Base-by-base conservation (phyloP, 1,140 invertebrate species). In the Bombus turneri region DNA sequence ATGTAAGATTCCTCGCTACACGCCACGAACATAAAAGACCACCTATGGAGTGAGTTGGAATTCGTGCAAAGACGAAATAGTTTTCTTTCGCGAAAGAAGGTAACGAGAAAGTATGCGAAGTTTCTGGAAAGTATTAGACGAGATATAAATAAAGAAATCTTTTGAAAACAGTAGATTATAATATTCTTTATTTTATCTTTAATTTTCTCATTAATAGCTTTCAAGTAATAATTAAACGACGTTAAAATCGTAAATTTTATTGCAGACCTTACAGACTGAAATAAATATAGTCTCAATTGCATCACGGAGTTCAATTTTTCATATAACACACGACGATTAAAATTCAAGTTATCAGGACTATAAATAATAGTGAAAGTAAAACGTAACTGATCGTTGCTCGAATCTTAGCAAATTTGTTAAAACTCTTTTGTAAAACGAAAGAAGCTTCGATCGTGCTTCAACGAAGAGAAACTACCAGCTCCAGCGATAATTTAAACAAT, bases 31-130 rank as follows among this genome's bases (percentile, higher is more conserved):
- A 39, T 43, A 43, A 37, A 22, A 31, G 83, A 81, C 83, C 83
- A 85, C 83, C 77, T 73, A 80, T 62, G 83, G 83, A n/a, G 83
- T 10, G 64, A 79, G 82, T 28, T 34, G 75, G 75, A 79, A 78
- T 71, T 79, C 75, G 75, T 57, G 82, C 82, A 34, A 57, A 57
- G 37, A 78, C 75, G n/a, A 79, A 79, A 79, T 78, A 83, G 74
- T 59, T 84, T 73, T 73, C 83, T 25, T 72, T 66, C 22, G 22
- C 9, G 1, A 39, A 31, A 6, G 2, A 37, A 34, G 68, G 15
- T 34, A 62, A 22, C 47, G n/a, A n/a, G 10, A 53, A 85, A 73
- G 28, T 76, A 64, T 62, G 53, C 74, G 5, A 68, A n/a, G 31
- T 31, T 25, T 47, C 31, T 62, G 59, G 31, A 68, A 57, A 37